These are phyloP conservation scores for Kradibia gibbosae DNA, from an alignment of 1,140 invertebrate genomes.

Conservation along the genomic window DNA sequence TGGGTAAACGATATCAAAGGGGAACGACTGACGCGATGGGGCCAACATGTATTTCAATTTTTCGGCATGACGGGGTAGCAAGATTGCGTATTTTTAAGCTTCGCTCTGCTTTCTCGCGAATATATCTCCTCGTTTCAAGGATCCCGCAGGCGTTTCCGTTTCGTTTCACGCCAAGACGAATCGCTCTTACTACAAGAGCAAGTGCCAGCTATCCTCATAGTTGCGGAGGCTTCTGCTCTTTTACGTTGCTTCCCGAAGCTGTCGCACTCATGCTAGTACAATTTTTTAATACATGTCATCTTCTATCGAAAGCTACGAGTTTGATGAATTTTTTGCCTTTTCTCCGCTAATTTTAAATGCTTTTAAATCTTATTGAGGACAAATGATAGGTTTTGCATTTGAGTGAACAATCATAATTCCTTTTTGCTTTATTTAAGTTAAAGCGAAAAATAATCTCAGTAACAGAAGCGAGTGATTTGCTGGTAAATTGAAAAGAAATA, in stretches of 20 bases:
- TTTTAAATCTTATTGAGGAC: conserved; percentile 30
- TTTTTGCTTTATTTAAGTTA: not conserved
- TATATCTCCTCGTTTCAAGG: conserved; percentile 6
- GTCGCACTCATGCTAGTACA: not conserved
- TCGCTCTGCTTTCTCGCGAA: conserved; percentile 52
- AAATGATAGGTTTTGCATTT: not conserved
- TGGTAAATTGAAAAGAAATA: too few relatives aligned
- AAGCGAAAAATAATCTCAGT: not conserved
- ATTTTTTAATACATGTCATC: not conserved
- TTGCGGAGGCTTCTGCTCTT: conserved; percentile 39
- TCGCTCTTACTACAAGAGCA: not conserved
- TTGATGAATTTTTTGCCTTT: not conserved
- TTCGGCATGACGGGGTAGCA: conserved; percentile 71
- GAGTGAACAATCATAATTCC: not conserved
- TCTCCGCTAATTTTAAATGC: conserved; percentile 25
- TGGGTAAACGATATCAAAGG: conserved; percentile 74
- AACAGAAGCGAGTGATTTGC: conserved; percentile 6
- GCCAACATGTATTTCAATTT: conserved; percentile 71
- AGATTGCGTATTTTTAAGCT: conserved; percentile 75
- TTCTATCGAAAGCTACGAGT: not conserved
- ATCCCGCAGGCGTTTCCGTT: conserved; percentile 66
- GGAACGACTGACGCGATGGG: conserved; percentile 54
- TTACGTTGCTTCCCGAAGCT: conserved; percentile 37
- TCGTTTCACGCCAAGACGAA: conserved; percentile 70
- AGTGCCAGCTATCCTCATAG: not conserved